Base-by-base conservation (phyloP, 2,113 vertebrate genomes). In the Egretta garzetta region DNA sequence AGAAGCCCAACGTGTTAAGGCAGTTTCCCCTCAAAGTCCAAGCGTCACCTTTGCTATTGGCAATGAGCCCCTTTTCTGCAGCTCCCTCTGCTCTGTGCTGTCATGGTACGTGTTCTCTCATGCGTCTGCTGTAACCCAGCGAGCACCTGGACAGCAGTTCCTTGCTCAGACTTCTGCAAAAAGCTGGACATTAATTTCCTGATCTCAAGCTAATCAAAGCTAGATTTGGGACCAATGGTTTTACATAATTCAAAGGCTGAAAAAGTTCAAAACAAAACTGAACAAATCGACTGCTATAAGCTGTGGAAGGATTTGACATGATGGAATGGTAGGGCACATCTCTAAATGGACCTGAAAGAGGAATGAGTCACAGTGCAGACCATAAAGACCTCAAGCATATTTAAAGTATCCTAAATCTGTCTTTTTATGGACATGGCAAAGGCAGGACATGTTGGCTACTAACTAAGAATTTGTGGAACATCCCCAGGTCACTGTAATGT, bases 71-170 rank as follows among this genome's bases (percentile, higher is more conserved):
- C 49, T 80, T 49, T 47, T 33, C 75, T 37, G 32, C 10, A n/a
- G 79, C 41, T 71, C 47, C 27, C 19, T 28, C 59, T 32, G 30
- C 41, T 52, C 71, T 33, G 33, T 9, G 1, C 35, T 58, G 47
- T n/a, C 10, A 3, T 20, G 9, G 27, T 20, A 2, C 4, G 0
- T 8, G 16, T 33, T 37, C 32, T 30, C 21, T 28, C 22, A 3
- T 8, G 9, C 3, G 3, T 12, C 60, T n/a, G 30, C 43, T 50
- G 30, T 10, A 24, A 28, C 53, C 35, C 9, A 1, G 1, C 1
- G 16, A 73, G 72, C 47, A 30, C 1, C 22, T 8, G 9, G 56
- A 23, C 39, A 86, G 62, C 8, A 7, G 50, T 6, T 67, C 60
- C 82, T 60, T 39, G 59, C 59, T 68, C 35, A 7, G 22, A 7